Conservation (phyloP, 2,113 vertebrate genomes). For the Sula dactylatra region DNA sequence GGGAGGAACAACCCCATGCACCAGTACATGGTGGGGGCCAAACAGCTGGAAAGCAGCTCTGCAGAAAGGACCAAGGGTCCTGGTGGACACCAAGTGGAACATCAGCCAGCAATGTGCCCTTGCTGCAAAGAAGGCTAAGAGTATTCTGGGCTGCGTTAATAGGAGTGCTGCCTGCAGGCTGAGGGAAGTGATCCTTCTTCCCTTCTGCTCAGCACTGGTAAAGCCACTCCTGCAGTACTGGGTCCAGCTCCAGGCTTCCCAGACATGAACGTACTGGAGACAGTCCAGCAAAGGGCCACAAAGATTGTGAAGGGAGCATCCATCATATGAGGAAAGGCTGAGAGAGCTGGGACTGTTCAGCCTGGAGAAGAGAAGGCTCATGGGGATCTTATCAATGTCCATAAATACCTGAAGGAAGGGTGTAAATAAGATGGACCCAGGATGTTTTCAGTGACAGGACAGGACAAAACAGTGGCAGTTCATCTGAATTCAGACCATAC, state of each 20-base stretch:
- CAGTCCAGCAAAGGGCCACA: background rate
- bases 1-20: background rate
- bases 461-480: background rate
- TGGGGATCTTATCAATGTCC: background rate
- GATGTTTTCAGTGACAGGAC: background rate
- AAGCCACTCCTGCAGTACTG: background rate
- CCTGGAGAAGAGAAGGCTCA: background rate
- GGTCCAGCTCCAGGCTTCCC: background rate
- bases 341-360: background rate
- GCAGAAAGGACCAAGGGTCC: background rate
- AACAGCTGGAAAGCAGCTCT: background rate
- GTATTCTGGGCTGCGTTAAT: background rate
- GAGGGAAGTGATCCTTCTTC: background rate
- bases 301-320: background rate
- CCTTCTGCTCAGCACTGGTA: background rate
- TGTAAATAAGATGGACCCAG: background rate
- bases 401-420: background rate
- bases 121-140: background rate
- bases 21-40: background rate
- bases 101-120: background rate
- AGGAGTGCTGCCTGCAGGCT: background rate
- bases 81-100: background rate
- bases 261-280: background rate
- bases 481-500: background rate
- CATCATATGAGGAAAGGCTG: background rate